These are phyloP conservation scores for Lathamus discolor DNA, from an alignment of 2,113 vertebrate species.

Conservation along the genomic window DNA sequence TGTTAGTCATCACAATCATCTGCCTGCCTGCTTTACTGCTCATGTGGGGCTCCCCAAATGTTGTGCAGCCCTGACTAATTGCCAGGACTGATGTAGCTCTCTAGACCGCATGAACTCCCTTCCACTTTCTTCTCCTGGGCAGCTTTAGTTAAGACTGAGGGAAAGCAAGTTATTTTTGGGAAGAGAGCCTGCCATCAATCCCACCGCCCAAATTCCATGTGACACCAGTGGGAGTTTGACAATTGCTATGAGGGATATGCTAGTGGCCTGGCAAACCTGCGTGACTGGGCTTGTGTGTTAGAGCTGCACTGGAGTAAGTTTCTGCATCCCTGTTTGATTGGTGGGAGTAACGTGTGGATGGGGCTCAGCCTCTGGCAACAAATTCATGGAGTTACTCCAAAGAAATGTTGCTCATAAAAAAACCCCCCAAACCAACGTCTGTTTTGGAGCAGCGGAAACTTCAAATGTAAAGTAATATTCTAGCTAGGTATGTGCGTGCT, in stretches of 20 bases:
- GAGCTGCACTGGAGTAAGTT: neutral
- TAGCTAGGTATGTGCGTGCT: neutral
- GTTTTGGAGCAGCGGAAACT: neutral
- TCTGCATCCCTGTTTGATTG: neutral
- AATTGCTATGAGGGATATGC: neutral
- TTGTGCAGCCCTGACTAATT: neutral
- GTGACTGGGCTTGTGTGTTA: neutral
- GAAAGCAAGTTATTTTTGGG: neutral
- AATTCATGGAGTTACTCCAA: neutral
- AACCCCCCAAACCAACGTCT: accelerated
- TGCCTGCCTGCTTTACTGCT: neutral
- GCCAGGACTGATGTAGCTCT: neutral
- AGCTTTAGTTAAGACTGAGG: neutral
- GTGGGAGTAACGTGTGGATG: neutral
- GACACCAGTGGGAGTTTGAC: neutral
- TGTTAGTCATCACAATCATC: neutral
- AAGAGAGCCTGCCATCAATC: neutral
- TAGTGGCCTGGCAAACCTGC: neutral
- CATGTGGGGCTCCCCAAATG: neutral
- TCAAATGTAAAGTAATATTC: neutral
- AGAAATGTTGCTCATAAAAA: neutral
- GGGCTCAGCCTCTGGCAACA: neutral
- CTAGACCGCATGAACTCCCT: neutral
- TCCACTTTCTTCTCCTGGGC: neutral
- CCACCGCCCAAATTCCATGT: neutral